Percentiles rank a stretch among this genome's conserved stretches.
phyloP scores from a whole-genome alignment of 2,113 vertebrate species.

The Phalacrocorax brasilianus region DNA sequence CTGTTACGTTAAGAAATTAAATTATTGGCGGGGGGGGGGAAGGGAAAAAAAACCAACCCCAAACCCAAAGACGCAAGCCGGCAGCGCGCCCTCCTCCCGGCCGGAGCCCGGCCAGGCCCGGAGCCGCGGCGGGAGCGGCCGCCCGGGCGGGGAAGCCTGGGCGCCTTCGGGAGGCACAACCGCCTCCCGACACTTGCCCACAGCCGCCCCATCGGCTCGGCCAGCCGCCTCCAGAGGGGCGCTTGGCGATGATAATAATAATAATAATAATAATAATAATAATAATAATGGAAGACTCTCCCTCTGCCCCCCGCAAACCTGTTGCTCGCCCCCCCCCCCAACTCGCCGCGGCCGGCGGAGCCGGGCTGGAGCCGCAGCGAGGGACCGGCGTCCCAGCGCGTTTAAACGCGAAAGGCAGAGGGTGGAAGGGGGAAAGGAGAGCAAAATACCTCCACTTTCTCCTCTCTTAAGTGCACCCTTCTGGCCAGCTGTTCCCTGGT shows the following conservation, averaged over 20 bases:
- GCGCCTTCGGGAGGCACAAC: too few relatives aligned
- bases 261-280: too few relatives aligned
- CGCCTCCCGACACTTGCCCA: background rate
- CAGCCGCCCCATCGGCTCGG: background rate
- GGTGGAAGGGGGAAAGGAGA: background rate
- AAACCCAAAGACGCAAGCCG: too few relatives aligned
- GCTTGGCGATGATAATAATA: too few relatives aligned
- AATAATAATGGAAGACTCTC: too few relatives aligned
- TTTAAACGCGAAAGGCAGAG: background rate
- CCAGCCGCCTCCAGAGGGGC: too few relatives aligned
- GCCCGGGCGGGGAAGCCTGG: background rate
- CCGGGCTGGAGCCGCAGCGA: background rate
- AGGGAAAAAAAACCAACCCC: too few relatives aligned
- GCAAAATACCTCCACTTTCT: constrained; percentile 92
- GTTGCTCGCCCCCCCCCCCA: background rate
- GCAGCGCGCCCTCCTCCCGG: too few relatives aligned
- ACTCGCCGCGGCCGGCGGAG: background rate
- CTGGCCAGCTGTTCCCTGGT: constrained; percentile 95
- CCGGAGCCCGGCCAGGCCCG: background rate
- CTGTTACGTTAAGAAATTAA: constrained; percentile 61
- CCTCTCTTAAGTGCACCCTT: constrained; percentile 95
- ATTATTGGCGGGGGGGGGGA: background rate
- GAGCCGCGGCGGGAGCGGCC: background rate
- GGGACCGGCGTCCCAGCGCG: background rate
- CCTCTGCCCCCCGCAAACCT: background rate